Evolutionary conservation across 2,797 vertebrate genomes (phyloP).

Genomic region (Spinus pinus): DNA sequence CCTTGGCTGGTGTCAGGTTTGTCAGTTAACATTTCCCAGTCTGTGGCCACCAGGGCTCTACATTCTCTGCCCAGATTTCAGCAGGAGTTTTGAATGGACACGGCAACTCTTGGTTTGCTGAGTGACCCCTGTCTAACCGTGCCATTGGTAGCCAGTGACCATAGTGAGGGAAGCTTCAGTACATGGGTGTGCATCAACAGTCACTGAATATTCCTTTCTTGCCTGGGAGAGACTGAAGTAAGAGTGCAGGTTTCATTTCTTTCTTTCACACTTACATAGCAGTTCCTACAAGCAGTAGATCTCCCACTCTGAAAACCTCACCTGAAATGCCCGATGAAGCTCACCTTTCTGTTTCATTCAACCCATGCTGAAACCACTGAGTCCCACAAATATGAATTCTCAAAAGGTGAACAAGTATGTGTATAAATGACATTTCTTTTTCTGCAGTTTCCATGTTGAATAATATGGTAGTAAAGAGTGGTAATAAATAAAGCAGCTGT

Average conservation of each 20-base stretch:
- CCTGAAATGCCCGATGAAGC: background rate
- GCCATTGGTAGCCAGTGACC: rapidly evolving
- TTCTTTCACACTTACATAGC: background rate
- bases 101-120: background rate
- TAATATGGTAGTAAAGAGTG: background rate
- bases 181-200: rapidly evolving
- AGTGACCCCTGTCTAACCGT: rapidly evolving
- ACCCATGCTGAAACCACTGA: background rate
- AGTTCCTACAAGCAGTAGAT: background rate
- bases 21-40: background rate
- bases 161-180: background rate
- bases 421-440: background rate
- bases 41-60: background rate
- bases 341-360: background rate
- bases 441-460: background rate
- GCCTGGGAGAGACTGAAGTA: background rate
- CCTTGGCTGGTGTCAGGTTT: background rate
- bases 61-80: background rate
- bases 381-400: background rate
- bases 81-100: background rate
- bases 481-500: background rate
- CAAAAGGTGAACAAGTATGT: background rate
- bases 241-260: background rate
- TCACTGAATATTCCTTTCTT: background rate
- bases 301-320: background rate